Percentiles rank a stretch among this genome's conserved stretches.
Evolutionary conservation across 2,113 vertebrate species (phyloP).

Genomic region (Onychostoma macrolepis): DNA sequence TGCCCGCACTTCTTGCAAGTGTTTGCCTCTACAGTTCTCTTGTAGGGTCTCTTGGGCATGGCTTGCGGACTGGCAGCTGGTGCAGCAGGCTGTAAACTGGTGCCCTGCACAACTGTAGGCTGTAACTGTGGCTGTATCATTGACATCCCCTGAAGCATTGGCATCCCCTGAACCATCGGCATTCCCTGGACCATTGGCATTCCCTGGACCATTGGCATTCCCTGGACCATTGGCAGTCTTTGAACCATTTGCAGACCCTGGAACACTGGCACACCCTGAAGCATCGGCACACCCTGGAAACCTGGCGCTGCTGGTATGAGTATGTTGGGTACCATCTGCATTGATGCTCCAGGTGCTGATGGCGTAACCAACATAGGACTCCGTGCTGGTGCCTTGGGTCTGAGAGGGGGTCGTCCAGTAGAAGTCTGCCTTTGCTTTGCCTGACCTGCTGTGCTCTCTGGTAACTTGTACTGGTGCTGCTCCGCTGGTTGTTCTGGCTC

Average conservation of each 20-base stretch:
- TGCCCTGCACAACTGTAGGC: not conserved
- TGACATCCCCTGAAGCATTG: not conserved
- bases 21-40: not conserved
- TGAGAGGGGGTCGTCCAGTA: too few relatives aligned
- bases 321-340: not conserved
- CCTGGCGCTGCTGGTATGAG: not conserved
- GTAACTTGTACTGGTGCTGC: too few relatives aligned
- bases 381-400: too few relatives aligned
- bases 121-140: not conserved
- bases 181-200: not conserved
- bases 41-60: constrained; percentile 1
- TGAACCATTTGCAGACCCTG: too few relatives aligned
- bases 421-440: too few relatives aligned
- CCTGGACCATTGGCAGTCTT: too few relatives aligned
- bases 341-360: too few relatives aligned
- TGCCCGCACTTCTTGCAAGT: not conserved
- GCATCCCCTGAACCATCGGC: not conserved
- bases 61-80: not conserved
- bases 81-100: not conserved
- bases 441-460: too few relatives aligned
- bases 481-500: not conserved
- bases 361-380: too few relatives aligned
- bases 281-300: not conserved
- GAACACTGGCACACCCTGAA: too few relatives aligned
- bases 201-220: not conserved